A percentile compares a stretch with the other conserved stretches of the same genome.
phyloP scores from a whole-genome alignment of 2,113 vertebrate genomes.

The Corapipo altera region DNA sequence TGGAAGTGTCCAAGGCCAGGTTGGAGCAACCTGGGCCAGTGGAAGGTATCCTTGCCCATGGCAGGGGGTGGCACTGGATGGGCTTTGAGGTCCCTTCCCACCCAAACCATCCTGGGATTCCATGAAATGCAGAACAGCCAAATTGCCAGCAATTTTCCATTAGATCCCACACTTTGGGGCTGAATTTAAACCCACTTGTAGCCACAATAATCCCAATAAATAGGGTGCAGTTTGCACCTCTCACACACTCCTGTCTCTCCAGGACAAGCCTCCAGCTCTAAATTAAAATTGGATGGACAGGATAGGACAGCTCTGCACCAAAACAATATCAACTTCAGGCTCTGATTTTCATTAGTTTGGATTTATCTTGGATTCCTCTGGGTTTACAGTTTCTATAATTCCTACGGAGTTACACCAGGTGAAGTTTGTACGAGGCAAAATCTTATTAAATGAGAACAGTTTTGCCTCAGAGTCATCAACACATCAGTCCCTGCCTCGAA shows the following conservation, averaged over 20 bases:
- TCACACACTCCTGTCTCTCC: not conserved
- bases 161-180: too few relatives aligned
- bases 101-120: not conserved
- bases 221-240: rapidly evolving
- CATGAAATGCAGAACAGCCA: not conserved
- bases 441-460: not conserved
- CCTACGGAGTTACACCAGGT: not conserved
- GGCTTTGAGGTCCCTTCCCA: not conserved
- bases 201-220: not conserved
- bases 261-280: not conserved
- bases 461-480: not conserved
- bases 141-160: too few relatives aligned
- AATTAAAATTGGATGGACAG: not conserved
- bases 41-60: not conserved
- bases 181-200: not conserved
- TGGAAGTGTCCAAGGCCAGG: not conserved
- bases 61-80: rapidly evolving
- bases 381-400: not conserved
- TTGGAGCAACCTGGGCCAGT: not conserved
- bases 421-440: not conserved
- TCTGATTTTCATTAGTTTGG: not conserved
- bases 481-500: not conserved
- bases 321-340: not conserved
- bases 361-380: not conserved
- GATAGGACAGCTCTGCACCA: not conserved